Conservation (phyloP, 2,888 invertebrate species). For the Phyllotreta striolata region DNA sequence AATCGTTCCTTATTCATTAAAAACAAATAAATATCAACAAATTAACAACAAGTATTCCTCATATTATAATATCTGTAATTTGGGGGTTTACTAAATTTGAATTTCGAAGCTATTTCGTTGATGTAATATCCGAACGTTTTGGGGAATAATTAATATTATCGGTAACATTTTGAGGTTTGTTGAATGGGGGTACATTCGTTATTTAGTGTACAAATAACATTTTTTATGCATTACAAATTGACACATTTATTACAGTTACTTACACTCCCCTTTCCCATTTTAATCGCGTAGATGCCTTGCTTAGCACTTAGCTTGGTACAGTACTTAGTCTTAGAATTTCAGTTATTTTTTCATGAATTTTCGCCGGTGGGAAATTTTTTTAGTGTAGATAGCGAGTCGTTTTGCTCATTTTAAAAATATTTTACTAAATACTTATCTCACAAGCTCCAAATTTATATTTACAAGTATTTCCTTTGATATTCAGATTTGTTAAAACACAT, state of each 20-base stretch:
- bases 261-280: constrained; percentile 52
- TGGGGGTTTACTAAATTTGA: background rate
- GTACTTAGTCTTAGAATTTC: constrained; percentile 43
- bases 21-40: too few relatives aligned
- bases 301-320: constrained; percentile 58
- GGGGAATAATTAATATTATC: too few relatives aligned
- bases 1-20: background rate
- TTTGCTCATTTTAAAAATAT: too few relatives aligned
- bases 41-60: too few relatives aligned
- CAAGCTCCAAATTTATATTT: too few relatives aligned
- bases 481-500: too few relatives aligned
- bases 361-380: background rate
- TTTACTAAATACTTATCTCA: too few relatives aligned
- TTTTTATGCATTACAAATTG: constrained; percentile 48
- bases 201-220: constrained; percentile 6
- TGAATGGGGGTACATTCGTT: constrained; percentile 12
- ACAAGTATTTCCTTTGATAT: too few relatives aligned
- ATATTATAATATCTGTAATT: too few relatives aligned
- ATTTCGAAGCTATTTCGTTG: background rate
- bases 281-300: constrained; percentile 53
- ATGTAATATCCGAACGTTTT: background rate
- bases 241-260: constrained; percentile 47
- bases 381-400: background rate
- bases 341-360: constrained; percentile 24
- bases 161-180: too few relatives aligned